Evolutionary conservation across 92 coral and sea anemone genomes (phyloP).

Genomic region (Zoanthus sociatus): DNA sequence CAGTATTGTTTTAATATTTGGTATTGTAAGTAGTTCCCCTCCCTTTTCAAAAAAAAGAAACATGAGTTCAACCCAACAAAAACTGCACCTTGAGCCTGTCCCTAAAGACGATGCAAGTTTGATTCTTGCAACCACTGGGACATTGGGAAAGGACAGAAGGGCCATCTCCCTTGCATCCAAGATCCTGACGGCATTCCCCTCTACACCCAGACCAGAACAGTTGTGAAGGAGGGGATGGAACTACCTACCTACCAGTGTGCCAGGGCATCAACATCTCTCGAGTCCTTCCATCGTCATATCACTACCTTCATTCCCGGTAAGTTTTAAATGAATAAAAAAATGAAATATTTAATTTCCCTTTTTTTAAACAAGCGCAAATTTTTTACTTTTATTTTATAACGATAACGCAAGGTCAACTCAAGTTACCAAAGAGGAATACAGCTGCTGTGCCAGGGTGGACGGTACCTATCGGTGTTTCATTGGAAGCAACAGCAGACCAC

Average conservation of each 20-base stretch:
- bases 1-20: too few species aligned
- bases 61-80: too few species aligned
- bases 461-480: slow-evolving; percentile 36
- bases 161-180: slow-evolving; percentile 69
- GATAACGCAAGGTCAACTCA: neutral
- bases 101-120: too few species aligned
- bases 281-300: slow-evolving; percentile 72
- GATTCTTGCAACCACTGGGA: slow-evolving; percentile 11
- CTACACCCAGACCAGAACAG: slow-evolving; percentile 59
- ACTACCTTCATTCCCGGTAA: slow-evolving; percentile 59
- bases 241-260: slow-evolving; percentile 68
- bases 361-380: too few species aligned
- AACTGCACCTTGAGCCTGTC: too few species aligned
- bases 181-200: slow-evolving; percentile 72
- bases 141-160: slow-evolving; percentile 64
- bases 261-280: slow-evolving; percentile 69
- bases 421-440: neutral
- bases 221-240: slow-evolving; percentile 49
- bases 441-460: slow-evolving; percentile 29
- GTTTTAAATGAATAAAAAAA: neutral
- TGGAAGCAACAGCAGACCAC: slow-evolving; percentile 18
- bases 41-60: too few species aligned
- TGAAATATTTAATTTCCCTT: neutral
- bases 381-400: neutral
- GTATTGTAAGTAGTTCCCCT: too few species aligned